Base-by-base conservation (phyloP, 2,888 invertebrate genomes). In the Morinoia aosen region DNA sequence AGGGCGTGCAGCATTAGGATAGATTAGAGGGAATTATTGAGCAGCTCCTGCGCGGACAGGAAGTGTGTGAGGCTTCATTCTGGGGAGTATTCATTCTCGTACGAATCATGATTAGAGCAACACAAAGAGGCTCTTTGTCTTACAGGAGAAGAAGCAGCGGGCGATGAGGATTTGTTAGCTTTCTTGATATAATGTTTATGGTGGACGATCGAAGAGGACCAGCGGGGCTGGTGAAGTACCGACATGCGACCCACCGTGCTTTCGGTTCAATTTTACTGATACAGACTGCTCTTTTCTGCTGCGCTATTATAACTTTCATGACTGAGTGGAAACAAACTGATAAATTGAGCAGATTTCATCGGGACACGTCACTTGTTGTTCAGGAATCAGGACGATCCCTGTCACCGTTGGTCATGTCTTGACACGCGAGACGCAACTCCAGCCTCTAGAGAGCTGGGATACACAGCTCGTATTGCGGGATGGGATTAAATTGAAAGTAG, bases 11-110 rank as follows among this genome's bases (percentile, higher is more conserved):
- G 93, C 93, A 93, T 93, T 93, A 93, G 93, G 57, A 57, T 57
- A 93, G 93, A 93, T 93, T 93, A 93, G 48, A 93, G 25, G 93
- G 93, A 93, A 93, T 93, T 93, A 93, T 93, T 93, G 57, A 93
- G 57, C 57, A 93, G n/a, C n/a, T 76, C 93, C 93, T 25, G 93
- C 56, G 58, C 19, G 16, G 56, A 93, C 93, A 58, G 93, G 48
- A 57, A 93, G 93, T 57, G 93, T 12, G 57, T 33, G 57, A 48
- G 93, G 93, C 57, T 33, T 93, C 57, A 93, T 57, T 93, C 57
- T 93, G 16, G 93, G 25, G 11, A 48, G 48, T 93, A 93, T 93
- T 93, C 93, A 93, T 93, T 93, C 93, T 93, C 93, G 12, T 93
- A 48, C 57, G 93, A 93, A 57, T 93, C 57, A 33, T 93, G 93